Evolutionary conservation across 2,888 invertebrate species (phyloP).

Genomic region (Nephrotoma guestfalica): DNA sequence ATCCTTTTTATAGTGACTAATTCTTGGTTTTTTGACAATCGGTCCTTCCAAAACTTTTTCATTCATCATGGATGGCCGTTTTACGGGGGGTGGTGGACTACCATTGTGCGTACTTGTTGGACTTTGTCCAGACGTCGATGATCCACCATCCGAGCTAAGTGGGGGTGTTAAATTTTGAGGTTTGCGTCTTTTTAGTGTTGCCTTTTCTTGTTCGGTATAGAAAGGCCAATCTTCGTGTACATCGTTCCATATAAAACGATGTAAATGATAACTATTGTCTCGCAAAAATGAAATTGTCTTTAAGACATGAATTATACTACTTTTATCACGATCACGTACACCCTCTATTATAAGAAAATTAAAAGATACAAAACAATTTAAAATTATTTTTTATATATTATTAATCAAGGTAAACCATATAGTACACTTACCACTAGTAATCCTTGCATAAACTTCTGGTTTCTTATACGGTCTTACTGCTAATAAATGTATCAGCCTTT

Average conservation of each 20-base stretch:
- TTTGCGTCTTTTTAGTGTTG: constrained; percentile 77
- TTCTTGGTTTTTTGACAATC: constrained; percentile 66
- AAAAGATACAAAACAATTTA: background rate
- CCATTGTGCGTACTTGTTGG: constrained; percentile 58
- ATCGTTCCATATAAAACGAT: constrained; percentile 81
- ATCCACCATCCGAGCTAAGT: constrained; percentile 65
- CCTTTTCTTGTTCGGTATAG: constrained; percentile 79
- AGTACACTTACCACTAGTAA: constrained; percentile 55
- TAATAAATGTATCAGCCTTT: constrained; percentile 86
- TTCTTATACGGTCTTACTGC: constrained; percentile 89
- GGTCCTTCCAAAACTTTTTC: constrained; percentile 37
- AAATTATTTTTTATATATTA: background rate
- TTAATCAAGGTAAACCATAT: background rate
- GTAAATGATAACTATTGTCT: constrained; percentile 81
- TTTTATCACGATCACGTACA: constrained; percentile 67
- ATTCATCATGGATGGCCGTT: constrained; percentile 40
- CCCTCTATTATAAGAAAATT: constrained; percentile 56
- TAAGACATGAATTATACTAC: constrained; percentile 59
- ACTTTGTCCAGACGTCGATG: constrained; percentile 65
- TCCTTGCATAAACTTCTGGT: constrained; percentile 70
- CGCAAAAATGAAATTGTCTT: constrained; percentile 67
- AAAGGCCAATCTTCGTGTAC: constrained; percentile 90
- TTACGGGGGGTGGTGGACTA: constrained; percentile 51
- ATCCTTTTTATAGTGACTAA: constrained; percentile 66
- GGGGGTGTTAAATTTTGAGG: constrained; percentile 85